Conservation (phyloP, 2,888 invertebrate species). For the Leptinotarsa rubiginosa region DNA sequence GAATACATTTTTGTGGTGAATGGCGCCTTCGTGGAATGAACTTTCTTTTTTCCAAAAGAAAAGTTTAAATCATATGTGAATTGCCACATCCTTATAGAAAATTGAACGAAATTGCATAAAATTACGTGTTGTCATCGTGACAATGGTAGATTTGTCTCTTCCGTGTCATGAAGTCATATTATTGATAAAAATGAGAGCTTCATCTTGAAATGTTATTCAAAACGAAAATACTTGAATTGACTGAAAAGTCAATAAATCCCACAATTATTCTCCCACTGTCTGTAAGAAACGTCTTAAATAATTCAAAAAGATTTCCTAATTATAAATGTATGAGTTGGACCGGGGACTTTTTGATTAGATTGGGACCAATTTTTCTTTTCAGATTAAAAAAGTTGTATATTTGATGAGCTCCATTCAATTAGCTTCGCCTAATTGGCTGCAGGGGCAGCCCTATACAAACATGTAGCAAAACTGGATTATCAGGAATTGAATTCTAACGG, state of each 20-base stretch:
- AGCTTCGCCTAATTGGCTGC: constrained; percentile 48
- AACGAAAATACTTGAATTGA: neutral
- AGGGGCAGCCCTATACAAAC: constrained; percentile 25
- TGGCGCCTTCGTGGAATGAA: too few relatives aligned
- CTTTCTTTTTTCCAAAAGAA: too few relatives aligned
- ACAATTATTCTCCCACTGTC: constrained; percentile 37
- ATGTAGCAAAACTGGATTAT: constrained; percentile 20
- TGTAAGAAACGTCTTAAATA: constrained; percentile 44
- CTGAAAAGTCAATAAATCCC: constrained; percentile 2
- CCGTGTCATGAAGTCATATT: too few relatives aligned
- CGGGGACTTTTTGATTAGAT: constrained; percentile 62
- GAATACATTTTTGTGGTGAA: too few relatives aligned
- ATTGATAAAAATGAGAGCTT: too few relatives aligned
- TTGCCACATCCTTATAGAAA: too few relatives aligned
- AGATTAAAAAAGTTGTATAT: constrained; percentile 63
- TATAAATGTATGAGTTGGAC: constrained; percentile 60
- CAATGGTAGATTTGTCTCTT: too few relatives aligned
- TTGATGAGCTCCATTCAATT: constrained; percentile 63
- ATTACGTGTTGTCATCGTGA: too few relatives aligned
- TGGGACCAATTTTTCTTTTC: constrained; percentile 63
- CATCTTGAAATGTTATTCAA: too few relatives aligned
- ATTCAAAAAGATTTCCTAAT: constrained; percentile 52
- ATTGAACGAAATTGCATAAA: too few relatives aligned
- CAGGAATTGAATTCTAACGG: neutral
- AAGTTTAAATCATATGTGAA: too few relatives aligned